These are phyloP conservation scores for Datnioides undecimradiatus DNA, from an alignment of 2,113 vertebrate species.

Conservation along the genomic window DNA sequence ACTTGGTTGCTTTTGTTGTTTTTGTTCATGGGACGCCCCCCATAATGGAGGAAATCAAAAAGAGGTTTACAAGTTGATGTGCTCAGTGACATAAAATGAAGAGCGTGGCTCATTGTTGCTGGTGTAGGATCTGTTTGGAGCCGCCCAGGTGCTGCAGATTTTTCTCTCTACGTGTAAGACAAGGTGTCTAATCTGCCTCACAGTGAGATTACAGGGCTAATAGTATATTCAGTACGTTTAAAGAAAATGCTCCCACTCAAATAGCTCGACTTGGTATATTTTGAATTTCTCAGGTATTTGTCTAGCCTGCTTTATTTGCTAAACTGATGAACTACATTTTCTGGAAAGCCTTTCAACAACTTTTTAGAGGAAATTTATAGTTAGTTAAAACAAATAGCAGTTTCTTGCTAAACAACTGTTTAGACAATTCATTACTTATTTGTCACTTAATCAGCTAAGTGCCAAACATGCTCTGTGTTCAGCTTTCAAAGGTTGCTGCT, in stretches of 20 bases:
- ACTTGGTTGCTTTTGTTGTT: constrained; percentile 17
- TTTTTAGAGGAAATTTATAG: too few species aligned
- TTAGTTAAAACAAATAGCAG: constrained; percentile 10
- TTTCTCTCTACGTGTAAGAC: not conserved
- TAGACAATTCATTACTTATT: constrained; percentile 4
- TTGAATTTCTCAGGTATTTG: not conserved
- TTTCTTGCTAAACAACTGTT: not conserved
- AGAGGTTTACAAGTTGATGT: not conserved
- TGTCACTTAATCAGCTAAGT: not conserved
- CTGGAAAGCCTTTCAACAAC: not conserved
- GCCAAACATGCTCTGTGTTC: not conserved
- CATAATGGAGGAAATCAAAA: constrained; percentile 26
- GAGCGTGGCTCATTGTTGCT: constrained; percentile 18
- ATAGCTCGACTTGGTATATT: not conserved
- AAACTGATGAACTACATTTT: not conserved
- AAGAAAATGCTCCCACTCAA: not conserved
- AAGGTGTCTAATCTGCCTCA: constrained; percentile 7
- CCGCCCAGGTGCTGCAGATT: constrained; percentile 13
- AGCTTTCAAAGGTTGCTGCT: too few species aligned
- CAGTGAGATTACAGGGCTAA: not conserved
- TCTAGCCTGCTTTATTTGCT: not conserved
- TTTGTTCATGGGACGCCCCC: not conserved
- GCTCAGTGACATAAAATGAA: constrained; percentile 4
- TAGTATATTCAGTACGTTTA: not conserved
- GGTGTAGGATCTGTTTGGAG: constrained; percentile 3